Conservation (phyloP, 2,888 invertebrate species). For the Antitype chi region DNA sequence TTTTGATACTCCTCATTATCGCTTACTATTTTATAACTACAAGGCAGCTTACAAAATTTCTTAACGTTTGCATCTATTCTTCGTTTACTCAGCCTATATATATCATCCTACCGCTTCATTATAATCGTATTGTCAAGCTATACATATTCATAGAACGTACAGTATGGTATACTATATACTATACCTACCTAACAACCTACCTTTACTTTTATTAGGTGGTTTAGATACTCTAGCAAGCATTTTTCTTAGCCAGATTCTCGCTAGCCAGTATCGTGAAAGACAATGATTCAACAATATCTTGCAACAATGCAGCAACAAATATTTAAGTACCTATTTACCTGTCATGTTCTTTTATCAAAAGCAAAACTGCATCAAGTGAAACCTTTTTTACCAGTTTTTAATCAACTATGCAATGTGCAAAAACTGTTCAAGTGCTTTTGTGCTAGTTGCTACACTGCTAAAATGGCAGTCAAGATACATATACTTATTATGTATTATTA, state of each 20-base stretch:
- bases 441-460: not conserved
- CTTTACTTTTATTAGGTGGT: too few species aligned
- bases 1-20: not conserved
- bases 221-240: not conserved
- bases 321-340: not conserved
- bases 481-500: too few species aligned
- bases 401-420: slow-evolving; percentile 28
- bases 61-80: not conserved
- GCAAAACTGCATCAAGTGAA: slow-evolving; percentile 16
- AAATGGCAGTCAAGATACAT: not conserved
- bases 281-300: slow-evolving; percentile 29
- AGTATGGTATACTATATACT: not conserved
- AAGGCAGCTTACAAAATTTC: not conserved
- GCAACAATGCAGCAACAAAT: slow-evolving; percentile 12
- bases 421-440: slow-evolving; percentile 24
- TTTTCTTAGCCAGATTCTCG: not conserved
- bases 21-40: not conserved
- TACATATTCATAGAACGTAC: not conserved
- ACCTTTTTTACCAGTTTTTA: slow-evolving; percentile 25
- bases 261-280: slow-evolving; percentile 1
- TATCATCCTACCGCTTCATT: not conserved
- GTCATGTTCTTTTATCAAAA: slow-evolving; percentile 1
- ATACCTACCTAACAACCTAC: too few species aligned
- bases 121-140: not conserved
- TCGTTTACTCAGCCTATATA: not conserved